These are phyloP conservation scores for Rhadinocentrus ornatus DNA, from an alignment of 2,797 vertebrate genomes.

Conservation along the genomic window DNA sequence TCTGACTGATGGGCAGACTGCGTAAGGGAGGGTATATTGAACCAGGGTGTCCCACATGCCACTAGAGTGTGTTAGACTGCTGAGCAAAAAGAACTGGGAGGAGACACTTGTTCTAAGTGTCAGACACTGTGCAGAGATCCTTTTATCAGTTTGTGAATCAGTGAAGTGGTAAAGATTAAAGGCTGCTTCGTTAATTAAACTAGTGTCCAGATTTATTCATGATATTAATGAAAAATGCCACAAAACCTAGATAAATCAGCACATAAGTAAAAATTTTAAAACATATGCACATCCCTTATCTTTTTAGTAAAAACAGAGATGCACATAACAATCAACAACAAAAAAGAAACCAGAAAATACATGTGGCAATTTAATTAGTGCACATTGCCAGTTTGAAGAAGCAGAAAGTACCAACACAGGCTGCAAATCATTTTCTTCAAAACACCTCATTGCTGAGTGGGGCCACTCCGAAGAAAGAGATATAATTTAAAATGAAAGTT, in stretches of 20 bases:
- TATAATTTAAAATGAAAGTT: not conserved
- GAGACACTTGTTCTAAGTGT: slow-evolving; percentile 6
- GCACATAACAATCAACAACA: too few relatives aligned
- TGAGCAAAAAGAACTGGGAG: slow-evolving; percentile 64
- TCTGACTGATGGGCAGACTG: slow-evolving; percentile 75
- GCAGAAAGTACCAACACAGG: not conserved
- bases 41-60: slow-evolving; percentile 67
- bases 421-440: not conserved
- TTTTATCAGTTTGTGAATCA: slow-evolving; percentile 31
- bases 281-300: not conserved
- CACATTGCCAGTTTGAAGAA: not conserved
- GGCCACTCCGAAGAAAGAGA: not conserved
- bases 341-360: too few relatives aligned
- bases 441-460: not conserved
- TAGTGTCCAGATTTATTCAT: slow-evolving; percentile 15
- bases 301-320: not conserved
- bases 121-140: not conserved
- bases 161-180: slow-evolving; percentile 25
- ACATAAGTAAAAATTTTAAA: not conserved
- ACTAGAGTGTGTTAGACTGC: slow-evolving; percentile 65
- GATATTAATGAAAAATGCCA: not conserved
- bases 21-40: slow-evolving; percentile 62
- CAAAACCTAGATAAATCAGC: not conserved
- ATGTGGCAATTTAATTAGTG: not conserved
- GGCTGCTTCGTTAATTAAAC: slow-evolving; percentile 1